Percentiles rank a stretch among this genome's conserved stretches.
These are phyloP conservation scores for Peromyscus maniculatus DNA, from an alignment of 2,113 vertebrate genomes.

Conservation along the genomic window DNA sequence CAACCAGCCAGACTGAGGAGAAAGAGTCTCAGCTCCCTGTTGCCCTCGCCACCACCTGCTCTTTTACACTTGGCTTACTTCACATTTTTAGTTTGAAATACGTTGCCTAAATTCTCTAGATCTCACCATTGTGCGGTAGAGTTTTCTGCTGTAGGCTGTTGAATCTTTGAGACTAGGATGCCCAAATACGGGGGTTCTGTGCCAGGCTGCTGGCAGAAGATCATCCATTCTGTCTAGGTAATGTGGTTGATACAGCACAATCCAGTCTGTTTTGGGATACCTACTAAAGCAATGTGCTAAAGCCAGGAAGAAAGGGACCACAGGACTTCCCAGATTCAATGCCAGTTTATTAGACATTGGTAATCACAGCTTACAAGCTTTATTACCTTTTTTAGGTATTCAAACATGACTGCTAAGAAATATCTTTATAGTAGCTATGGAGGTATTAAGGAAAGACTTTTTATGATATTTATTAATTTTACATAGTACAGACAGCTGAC, in stretches of 20 bases:
- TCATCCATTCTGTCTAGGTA: not conserved
- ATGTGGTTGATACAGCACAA: not conserved
- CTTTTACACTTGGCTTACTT: not conserved
- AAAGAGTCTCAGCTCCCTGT: not conserved
- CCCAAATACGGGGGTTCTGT: not conserved
- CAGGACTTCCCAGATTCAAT: not conserved
- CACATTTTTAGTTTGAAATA: constrained; percentile 1
- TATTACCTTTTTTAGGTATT: not conserved
- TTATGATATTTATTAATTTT: constrained; percentile 63
- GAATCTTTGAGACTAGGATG: constrained; percentile 1
- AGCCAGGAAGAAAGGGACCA: not conserved
- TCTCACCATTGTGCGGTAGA: not conserved
- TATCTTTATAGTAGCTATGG: constrained; percentile 55
- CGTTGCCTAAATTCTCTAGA: constrained; percentile 27
- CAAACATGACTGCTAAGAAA: constrained; percentile 61
- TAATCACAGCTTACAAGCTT: constrained; percentile 55
- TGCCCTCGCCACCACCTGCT: not conserved
- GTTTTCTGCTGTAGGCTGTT: constrained; percentile 28
- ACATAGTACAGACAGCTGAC: constrained; percentile 55
- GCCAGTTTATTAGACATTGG: constrained; percentile 43
- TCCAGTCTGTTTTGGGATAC: not conserved
- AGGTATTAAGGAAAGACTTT: constrained; percentile 64
- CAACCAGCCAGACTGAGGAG: not conserved
- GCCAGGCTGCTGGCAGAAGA: not conserved
- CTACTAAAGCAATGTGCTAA: not conserved